These are phyloP conservation scores for Cataglyphis cursor DNA, from an alignment of 2,888 invertebrate species.

Conservation along the genomic window DNA sequence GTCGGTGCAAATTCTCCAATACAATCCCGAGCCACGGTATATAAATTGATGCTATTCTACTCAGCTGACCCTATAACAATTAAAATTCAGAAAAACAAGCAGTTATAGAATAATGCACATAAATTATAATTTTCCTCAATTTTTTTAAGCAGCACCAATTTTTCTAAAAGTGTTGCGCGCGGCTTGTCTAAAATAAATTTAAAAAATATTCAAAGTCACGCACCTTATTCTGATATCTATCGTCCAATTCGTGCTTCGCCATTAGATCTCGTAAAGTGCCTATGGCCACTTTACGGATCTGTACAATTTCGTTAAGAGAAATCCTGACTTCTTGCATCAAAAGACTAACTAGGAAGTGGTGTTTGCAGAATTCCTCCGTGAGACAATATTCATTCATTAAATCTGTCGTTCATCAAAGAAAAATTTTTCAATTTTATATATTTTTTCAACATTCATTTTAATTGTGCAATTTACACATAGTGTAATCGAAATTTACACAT, in stretches of 20 bases:
- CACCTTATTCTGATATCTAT: conserved; percentile 94
- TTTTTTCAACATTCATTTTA: not conserved
- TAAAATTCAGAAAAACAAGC: not conserved
- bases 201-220: conserved; percentile 47
- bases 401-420: conserved; percentile 73
- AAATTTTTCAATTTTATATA: conserved; percentile 21
- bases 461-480: not conserved
- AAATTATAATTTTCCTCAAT: conserved; percentile 12
- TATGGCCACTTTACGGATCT: conserved; percentile 94
- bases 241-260: conserved; percentile 98
- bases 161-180: not conserved
- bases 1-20: conserved; percentile 94
- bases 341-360: conserved; percentile 96
- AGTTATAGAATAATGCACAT: not conserved
- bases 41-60: conserved; percentile 95
- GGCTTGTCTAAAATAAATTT: not conserved
- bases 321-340: conserved; percentile 95
- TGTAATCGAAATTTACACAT: not conserved
- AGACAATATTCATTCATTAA: conserved; percentile 89
- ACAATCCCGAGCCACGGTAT: conserved; percentile 96
- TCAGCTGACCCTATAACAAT: conserved; percentile 89
- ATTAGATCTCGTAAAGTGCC: conserved; percentile 94
- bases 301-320: conserved; percentile 94
- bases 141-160: not conserved
- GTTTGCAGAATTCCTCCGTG: conserved; percentile 95